Base-by-base conservation (phyloP, 2,888 invertebrate species). In the Vanessa cardui region DNA sequence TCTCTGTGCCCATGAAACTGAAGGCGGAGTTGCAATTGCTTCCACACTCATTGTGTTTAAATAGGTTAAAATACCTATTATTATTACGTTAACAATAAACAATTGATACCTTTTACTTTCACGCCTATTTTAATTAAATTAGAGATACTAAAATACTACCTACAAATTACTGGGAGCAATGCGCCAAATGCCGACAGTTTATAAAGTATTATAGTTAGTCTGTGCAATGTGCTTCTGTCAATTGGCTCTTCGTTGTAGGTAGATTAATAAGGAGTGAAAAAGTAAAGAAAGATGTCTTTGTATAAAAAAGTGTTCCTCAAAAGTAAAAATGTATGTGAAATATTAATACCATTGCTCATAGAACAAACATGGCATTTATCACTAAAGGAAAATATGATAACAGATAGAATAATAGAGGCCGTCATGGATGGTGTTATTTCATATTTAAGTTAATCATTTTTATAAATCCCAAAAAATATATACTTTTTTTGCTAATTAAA, bases 1-100 rank as follows among this genome's bases (percentile, higher is more conserved):
- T 84, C 97, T 94, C 90, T 99, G 99, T 64, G 99, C 99, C 99
- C 99, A 99, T 84, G 96, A 95, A 68, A 98, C 96, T 68, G 97
- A 95, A 64, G 98, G 98, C 60, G 78, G 78, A 65, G 72, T 73
- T 47, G 72, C 64, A 49, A 71, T 66, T 54, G 68, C 70, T 65
- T 77, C 77, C 12, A 73, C 68, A 68, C 60, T 74, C 77, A 78
- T 78, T 64, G 67, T 74, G 61, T 21, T 59, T 15, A 66, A 18
- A 46, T 26, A 33, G 64, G 20, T 20, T 52, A 56, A 33, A 26
- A 60, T 21, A 50, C 15, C n/a, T 61, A 46, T n/a, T 54, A 18
- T 52, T 33, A 8, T 39, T 9, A 47, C 21, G 31, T 26, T 39
- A n/a, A 49, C 18, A 45, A 50, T 31, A 59, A 52, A 60, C 16